Conservation (phyloP, 2,888 invertebrate species). For the Cantharis rufa region DNA sequence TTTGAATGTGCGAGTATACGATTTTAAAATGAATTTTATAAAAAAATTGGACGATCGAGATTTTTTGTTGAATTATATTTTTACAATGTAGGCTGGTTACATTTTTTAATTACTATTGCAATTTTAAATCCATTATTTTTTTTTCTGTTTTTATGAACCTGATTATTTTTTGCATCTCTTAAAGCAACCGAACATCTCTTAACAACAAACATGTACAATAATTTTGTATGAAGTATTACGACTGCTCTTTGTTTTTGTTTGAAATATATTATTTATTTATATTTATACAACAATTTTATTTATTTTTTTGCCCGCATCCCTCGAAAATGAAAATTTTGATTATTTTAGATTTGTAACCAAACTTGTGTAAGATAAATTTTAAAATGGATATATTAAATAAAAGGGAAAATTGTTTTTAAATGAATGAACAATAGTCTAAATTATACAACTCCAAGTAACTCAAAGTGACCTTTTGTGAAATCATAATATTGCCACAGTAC, state of each 20-base stretch:
- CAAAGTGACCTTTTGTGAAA: slow-evolving; percentile 55
- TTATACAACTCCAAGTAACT: slow-evolving; percentile 48
- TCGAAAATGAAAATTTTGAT: slow-evolving; percentile 5
- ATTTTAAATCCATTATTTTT: background rate
- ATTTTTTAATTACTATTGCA: background rate
- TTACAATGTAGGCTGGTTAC: background rate
- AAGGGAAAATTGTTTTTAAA: slow-evolving; percentile 15
- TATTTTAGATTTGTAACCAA: slow-evolving; percentile 43
- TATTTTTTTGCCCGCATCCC: slow-evolving; percentile 33
- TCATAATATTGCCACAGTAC: slow-evolving; percentile 52
- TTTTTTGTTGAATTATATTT: slow-evolving; percentile 6
- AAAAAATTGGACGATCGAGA: slow-evolving; percentile 5
- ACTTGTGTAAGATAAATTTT: slow-evolving; percentile 29
- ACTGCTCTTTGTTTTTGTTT: slow-evolving; percentile 47
- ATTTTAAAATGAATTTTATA: slow-evolving; percentile 5
- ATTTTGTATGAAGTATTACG: slow-evolving; percentile 42
- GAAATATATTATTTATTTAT: slow-evolving; percentile 53
- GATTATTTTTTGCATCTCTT: slow-evolving; percentile 28
- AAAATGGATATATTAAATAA: slow-evolving; percentile 8
- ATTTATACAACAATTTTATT: slow-evolving; percentile 39
- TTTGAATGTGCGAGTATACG: slow-evolving; percentile 20
- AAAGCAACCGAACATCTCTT: slow-evolving; percentile 27
- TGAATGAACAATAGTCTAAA: slow-evolving; percentile 32
- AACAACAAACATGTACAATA: slow-evolving; percentile 20
- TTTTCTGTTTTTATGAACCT: slow-evolving; percentile 17